These are phyloP conservation scores for Strix occidentalis DNA, from an alignment of 2,797 vertebrate species.

Conservation along the genomic window DNA sequence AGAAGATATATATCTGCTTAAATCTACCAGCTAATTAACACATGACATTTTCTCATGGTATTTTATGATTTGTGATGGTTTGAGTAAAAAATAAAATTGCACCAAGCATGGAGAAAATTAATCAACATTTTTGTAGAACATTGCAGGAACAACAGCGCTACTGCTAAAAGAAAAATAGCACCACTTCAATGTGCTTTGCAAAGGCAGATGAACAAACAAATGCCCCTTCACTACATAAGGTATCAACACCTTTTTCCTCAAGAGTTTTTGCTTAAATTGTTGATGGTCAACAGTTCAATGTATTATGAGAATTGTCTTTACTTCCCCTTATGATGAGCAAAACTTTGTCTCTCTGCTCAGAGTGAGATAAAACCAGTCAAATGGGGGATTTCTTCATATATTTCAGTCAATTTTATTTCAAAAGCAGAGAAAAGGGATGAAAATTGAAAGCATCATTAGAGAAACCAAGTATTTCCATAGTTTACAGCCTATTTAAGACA, in stretches of 20 bases:
- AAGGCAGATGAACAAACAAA: neutral
- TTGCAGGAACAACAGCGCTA: neutral
- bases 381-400: rapidly evolving
- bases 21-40: neutral
- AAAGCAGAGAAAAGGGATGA: neutral
- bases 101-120: neutral
- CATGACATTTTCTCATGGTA: neutral
- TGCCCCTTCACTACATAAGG: neutral
- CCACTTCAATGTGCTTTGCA: neutral
- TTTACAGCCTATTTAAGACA: neutral
- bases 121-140: neutral
- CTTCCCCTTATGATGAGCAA: neutral
- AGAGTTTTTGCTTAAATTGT: neutral
- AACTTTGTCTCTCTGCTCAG: neutral
- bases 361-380: neutral
- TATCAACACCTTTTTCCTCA: neutral
- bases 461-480: neutral
- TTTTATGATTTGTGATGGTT: neutral
- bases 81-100: neutral
- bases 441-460: neutral
- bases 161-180: neutral
- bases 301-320: neutral
- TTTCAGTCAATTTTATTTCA: neutral
- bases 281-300: neutral
- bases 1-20: neutral